A percentile compares a stretch with the other conserved stretches of the same genome.
Evolutionary conservation across 2,888 invertebrate genomes (phyloP).

Genomic region (Trachelus iudaicus): DNA sequence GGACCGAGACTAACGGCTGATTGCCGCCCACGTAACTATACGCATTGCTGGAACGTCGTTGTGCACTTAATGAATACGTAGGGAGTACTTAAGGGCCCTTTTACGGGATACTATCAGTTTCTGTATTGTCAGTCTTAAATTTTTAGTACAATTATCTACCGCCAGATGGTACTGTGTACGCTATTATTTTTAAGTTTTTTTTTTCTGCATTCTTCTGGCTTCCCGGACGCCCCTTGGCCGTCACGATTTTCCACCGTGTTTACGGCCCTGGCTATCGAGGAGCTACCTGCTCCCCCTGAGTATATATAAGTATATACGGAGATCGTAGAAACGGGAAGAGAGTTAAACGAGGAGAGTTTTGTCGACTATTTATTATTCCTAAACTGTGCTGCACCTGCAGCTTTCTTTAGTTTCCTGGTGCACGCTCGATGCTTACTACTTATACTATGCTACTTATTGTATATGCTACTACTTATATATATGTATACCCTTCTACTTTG

Average conservation of each 20-base stretch:
- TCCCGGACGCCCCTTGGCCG: neutral
- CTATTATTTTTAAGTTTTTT: too few relatives aligned
- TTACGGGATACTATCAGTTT: neutral
- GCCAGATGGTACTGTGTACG: neutral
- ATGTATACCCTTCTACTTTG: neutral
- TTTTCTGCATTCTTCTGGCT: neutral
- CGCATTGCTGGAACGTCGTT: conserved; percentile 14
- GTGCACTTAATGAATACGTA: neutral
- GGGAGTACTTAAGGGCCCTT: neutral
- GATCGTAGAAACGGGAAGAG: neutral
- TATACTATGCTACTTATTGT: too few relatives aligned
- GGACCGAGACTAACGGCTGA: conserved; percentile 31
- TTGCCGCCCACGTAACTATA: conserved; percentile 44
- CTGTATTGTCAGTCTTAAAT: neutral
- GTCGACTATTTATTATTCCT: conserved; percentile 18
- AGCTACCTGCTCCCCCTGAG: neutral
- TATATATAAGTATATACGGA: neutral
- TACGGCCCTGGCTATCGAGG: neutral
- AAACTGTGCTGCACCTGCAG: conserved; percentile 13
- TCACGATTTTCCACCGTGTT: neutral
- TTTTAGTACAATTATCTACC: neutral
- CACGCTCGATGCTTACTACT: neutral
- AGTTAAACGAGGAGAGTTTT: conserved; percentile 2
- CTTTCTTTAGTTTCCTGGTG: neutral
- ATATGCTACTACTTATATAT: conserved; percentile 4